These are phyloP conservation scores for Apus apus DNA, from an alignment of 2,113 vertebrate species.

Conservation along the genomic window DNA sequence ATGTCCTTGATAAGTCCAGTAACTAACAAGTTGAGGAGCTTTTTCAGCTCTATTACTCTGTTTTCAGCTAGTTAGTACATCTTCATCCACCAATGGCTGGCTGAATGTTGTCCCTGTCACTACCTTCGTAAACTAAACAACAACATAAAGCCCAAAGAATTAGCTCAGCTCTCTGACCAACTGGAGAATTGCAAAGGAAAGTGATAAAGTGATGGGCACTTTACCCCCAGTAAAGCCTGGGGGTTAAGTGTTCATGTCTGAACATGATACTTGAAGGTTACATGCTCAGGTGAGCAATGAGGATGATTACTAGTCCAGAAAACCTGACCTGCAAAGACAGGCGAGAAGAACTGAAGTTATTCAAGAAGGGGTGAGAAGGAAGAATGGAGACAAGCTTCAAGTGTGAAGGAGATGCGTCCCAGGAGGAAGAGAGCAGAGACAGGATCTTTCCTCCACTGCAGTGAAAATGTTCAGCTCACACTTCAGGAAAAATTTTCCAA, in stretches of 20 bases:
- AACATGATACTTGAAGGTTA: neutral
- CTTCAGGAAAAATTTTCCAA: neutral
- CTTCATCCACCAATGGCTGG: neutral
- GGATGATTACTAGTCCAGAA: neutral
- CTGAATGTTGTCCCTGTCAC: neutral
- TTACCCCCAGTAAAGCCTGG: neutral
- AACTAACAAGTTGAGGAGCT: neutral
- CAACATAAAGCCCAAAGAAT: neutral
- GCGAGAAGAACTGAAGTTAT: neutral
- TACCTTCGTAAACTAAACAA: neutral
- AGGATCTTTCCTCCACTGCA: neutral
- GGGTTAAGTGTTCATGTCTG: neutral
- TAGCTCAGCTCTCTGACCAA: neutral
- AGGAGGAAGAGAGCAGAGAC: neutral
- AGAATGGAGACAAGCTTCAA: neutral
- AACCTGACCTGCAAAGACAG: neutral
- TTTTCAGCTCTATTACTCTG: neutral
- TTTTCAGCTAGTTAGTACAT: neutral
- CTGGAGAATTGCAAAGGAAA: neutral
- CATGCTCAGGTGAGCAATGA: fast-evolving
- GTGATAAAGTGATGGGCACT: neutral
- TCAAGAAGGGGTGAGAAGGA: neutral
- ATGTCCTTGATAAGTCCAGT: neutral
- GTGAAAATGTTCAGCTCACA: neutral
- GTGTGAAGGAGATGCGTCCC: neutral